Conservation (phyloP, 2,113 vertebrate species). For the Ia io region DNA sequence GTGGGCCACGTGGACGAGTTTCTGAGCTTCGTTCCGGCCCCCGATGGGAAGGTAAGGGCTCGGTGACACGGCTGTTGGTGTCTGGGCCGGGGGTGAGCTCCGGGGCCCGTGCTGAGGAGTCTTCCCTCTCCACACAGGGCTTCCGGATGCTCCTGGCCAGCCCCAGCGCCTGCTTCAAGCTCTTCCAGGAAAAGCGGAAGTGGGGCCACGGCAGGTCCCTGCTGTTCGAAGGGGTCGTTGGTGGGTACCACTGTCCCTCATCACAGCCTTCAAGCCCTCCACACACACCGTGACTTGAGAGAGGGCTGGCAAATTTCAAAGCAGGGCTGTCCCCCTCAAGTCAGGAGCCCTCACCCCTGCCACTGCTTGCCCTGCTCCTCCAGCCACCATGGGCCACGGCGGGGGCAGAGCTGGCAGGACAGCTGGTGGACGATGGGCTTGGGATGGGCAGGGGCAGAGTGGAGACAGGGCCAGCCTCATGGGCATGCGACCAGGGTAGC, state of each 20-base stretch:
- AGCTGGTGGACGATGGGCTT: rapidly evolving
- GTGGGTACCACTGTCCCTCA: constrained; percentile 16
- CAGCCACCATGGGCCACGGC: rapidly evolving
- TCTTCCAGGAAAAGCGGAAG: constrained; percentile 86
- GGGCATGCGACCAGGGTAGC: background rate
- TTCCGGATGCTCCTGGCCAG: constrained; percentile 94
- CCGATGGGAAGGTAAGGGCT: constrained; percentile 85
- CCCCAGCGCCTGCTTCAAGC: constrained; percentile 86
- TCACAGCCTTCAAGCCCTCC: too few species aligned
- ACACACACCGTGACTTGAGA: background rate
- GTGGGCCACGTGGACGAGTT: constrained; percentile 95
- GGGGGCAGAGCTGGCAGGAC: too few species aligned
- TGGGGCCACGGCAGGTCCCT: constrained; percentile 85
- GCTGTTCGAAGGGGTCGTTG: constrained; percentile 84
- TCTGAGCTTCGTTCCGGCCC: constrained; percentile 91
- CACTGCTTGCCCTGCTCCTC: rapidly evolving
- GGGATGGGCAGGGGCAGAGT: background rate
- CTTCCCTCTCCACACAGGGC: constrained; percentile 78
- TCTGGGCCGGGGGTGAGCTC: background rate
- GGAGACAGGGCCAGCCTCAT: rapidly evolving
- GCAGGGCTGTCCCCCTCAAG: background rate
- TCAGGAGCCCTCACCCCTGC: background rate
- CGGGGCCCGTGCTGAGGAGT: background rate
- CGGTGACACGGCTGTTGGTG: rapidly evolving
- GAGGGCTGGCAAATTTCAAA: background rate